A percentile compares a stretch with the other conserved stretches of the same genome.
phyloP scores from a whole-genome alignment of 2,797 vertebrate genomes.

The Bradypodion pumilum region DNA sequence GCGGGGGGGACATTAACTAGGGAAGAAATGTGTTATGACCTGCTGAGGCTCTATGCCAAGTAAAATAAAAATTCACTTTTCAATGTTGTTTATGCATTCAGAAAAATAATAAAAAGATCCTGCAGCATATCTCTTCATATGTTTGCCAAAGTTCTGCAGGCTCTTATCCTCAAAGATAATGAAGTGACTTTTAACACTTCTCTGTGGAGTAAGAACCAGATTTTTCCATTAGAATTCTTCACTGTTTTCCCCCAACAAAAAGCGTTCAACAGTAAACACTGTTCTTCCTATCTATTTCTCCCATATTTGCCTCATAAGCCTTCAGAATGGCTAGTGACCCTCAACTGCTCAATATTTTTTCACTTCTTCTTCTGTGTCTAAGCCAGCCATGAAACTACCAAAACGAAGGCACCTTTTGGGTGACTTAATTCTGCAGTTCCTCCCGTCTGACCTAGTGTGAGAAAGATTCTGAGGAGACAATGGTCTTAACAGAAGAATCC shows the following conservation, averaged over 20 bases:
- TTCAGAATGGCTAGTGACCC: too few relatives aligned
- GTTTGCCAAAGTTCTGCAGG: constrained; percentile 49
- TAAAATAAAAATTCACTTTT: constrained; percentile 68
- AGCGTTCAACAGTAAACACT: neutral
- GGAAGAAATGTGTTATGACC: constrained; percentile 69
- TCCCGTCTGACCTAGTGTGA: too few relatives aligned
- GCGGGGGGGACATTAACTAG: constrained; percentile 66
- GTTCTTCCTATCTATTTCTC: neutral
- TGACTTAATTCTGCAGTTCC: too few relatives aligned
- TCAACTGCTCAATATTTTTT: neutral
- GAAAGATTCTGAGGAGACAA: neutral
- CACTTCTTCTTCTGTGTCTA: too few relatives aligned
- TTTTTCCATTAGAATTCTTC: neutral
- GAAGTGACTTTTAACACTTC: constrained; percentile 46
- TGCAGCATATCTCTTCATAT: constrained; percentile 44
- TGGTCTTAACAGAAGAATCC: neutral
- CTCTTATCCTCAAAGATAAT: constrained; percentile 44
- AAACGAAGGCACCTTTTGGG: too few relatives aligned
- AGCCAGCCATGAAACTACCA: too few relatives aligned
- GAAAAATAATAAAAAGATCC: constrained; percentile 65
- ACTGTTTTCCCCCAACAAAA: neutral
- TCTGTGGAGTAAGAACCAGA: constrained; percentile 22
- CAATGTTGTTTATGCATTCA: constrained; percentile 70
- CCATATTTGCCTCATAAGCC: neutral
- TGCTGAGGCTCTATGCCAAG: constrained; percentile 69